These are phyloP conservation scores for Drosophila chauvacae DNA, from an alignment of 1,140 invertebrate genomes.

Conservation along the genomic window DNA sequence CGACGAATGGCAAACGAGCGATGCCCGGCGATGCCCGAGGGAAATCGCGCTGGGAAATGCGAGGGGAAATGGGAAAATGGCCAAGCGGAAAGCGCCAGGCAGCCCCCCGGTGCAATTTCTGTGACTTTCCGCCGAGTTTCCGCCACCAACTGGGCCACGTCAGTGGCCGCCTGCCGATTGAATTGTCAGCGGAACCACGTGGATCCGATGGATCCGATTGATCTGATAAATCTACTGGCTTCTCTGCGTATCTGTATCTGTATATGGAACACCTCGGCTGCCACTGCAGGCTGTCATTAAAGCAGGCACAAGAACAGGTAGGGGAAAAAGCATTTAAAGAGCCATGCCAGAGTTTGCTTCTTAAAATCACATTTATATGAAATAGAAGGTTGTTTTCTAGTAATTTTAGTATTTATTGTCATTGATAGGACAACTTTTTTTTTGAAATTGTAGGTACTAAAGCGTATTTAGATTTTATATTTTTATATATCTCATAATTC, in stretches of 20 bases:
- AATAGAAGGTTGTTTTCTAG: not conserved
- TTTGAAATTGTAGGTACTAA: not conserved
- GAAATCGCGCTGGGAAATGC: conserved; percentile 21
- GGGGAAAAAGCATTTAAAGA: not conserved
- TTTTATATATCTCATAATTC: not conserved
- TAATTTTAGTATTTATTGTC: not conserved
- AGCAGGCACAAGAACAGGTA: not conserved
- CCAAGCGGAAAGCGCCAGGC: conserved; percentile 31
- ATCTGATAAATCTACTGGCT: not conserved
- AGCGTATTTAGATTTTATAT: not conserved
- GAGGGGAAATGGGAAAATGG: conserved; percentile 43
- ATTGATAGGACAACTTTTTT: not conserved
- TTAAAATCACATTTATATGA: too few species aligned
- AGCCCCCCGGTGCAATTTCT: conserved; percentile 26
- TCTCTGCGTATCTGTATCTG: conserved; percentile 8
- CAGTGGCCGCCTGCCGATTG: conserved; percentile 3
- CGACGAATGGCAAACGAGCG: conserved; percentile 33
- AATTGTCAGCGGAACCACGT: conserved; percentile 41
- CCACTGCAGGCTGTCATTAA: not conserved
- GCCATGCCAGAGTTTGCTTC: not conserved
- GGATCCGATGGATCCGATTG: conserved; percentile 19
- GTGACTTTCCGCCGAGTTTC: conserved; percentile 40
- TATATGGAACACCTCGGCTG: not conserved
- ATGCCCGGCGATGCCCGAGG: not conserved
- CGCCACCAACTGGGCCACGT: conserved; percentile 35